Conservation (phyloP, 2,797 vertebrate genomes). For the Astyanax mexicanus region DNA sequence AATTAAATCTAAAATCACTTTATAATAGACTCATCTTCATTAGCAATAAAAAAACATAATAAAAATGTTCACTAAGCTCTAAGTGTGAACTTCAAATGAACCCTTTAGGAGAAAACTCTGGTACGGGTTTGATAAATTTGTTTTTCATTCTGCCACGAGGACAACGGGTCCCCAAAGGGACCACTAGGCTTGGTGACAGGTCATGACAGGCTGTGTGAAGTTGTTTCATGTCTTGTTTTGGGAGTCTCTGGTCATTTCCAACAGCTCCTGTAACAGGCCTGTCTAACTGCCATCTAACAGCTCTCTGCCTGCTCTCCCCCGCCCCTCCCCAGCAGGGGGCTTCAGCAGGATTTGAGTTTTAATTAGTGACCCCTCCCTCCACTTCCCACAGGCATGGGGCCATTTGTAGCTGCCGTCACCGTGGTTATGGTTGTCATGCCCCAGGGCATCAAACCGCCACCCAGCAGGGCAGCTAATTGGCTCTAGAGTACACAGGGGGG, state of each 20-base stretch:
- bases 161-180: slow-evolving; percentile 31
- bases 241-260: slow-evolving; percentile 58
- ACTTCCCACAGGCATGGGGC: slow-evolving; percentile 69
- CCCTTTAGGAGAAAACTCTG: slow-evolving; percentile 7
- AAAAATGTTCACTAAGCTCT: neutral
- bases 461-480: slow-evolving; percentile 87
- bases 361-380: slow-evolving; percentile 75
- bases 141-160: slow-evolving; percentile 34
- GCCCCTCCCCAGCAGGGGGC: slow-evolving; percentile 66
- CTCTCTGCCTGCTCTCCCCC: slow-evolving; percentile 55
- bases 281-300: slow-evolving; percentile 55
- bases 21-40: neutral
- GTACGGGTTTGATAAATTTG: slow-evolving; percentile 30
- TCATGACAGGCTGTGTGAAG: slow-evolving; percentile 55
- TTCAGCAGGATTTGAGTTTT: slow-evolving; percentile 70
- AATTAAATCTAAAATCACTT: slow-evolving; percentile 1
- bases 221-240: slow-evolving; percentile 50
- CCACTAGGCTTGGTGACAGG: slow-evolving; percentile 44
- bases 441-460: slow-evolving; percentile 83
- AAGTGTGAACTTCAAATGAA: slow-evolving; percentile 12
- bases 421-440: slow-evolving; percentile 82
- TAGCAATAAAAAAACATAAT: slow-evolving; percentile 1
- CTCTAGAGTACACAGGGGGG: slow-evolving; percentile 69
- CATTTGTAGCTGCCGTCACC: slow-evolving; percentile 68
- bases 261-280: slow-evolving; percentile 49